Evolutionary conservation across 2,888 invertebrate species (phyloP).

Genomic region (Melanostoma scalare): DNA sequence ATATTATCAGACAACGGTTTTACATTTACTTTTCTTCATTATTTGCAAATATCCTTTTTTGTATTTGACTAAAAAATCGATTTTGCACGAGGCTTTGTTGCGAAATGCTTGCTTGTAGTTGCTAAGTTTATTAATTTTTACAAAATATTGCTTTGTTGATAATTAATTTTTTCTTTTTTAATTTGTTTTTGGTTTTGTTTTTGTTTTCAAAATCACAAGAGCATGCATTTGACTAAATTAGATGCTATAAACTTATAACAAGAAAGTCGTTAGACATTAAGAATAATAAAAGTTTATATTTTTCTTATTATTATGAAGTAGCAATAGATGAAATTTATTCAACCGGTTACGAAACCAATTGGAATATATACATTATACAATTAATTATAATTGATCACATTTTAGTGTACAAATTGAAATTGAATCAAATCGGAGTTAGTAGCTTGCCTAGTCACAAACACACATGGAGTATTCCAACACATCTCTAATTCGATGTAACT

Average conservation of each 20-base stretch:
- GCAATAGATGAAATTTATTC: slow-evolving; percentile 47
- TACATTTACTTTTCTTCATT: slow-evolving; percentile 30
- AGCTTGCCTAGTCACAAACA: slow-evolving; percentile 29
- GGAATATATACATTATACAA: too few species aligned
- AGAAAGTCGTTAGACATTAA: slow-evolving; percentile 28
- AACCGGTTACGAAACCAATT: too few species aligned
- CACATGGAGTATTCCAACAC: not conserved
- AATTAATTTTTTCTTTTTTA: too few species aligned
- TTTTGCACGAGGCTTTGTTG: slow-evolving; percentile 57
- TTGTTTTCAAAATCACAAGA: slow-evolving; percentile 2
- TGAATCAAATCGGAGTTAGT: slow-evolving; percentile 11
- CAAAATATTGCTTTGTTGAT: too few species aligned
- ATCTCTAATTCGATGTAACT: not conserved
- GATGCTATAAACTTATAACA: slow-evolving; percentile 19
- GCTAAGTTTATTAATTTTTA: not conserved
- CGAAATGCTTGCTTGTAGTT: not conserved
- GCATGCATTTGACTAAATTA: not conserved
- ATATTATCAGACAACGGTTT: too few species aligned
- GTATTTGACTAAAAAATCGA: slow-evolving; percentile 9
- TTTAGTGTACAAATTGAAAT: slow-evolving; percentile 16
- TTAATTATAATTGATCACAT: slow-evolving; percentile 13
- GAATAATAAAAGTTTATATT: slow-evolving; percentile 51
- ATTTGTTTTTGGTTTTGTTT: too few species aligned
- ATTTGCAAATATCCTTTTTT: slow-evolving; percentile 29
- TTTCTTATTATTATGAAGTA: slow-evolving; percentile 71